These are phyloP conservation scores for Centrocercus urophasianus DNA, from an alignment of 2,113 vertebrate genomes.

Conservation along the genomic window DNA sequence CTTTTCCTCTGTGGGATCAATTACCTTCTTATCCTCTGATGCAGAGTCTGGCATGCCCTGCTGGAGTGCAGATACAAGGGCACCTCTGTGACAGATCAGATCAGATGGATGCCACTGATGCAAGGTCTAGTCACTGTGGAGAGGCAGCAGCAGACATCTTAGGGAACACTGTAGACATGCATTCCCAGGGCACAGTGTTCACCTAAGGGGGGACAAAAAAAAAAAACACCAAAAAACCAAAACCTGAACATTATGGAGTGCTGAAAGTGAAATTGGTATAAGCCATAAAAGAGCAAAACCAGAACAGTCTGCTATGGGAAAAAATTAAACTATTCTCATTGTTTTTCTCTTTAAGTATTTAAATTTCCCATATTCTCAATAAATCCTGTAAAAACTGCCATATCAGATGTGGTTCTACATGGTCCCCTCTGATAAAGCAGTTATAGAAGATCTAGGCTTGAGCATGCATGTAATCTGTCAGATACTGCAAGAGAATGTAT, in stretches of 20 bases:
- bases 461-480: not conserved
- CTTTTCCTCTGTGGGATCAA: constrained; percentile 54
- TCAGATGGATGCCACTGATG: not conserved
- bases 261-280: not conserved
- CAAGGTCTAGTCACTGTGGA: not conserved
- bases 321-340: not conserved
- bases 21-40: not conserved
- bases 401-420: not conserved
- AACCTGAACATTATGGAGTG: fast-evolving
- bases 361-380: not conserved
- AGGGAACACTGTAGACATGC: not conserved
- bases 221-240: not conserved
- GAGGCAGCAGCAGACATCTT: not conserved
- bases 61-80: not conserved
- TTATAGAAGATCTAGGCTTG: constrained; percentile 42
- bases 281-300: not conserved
- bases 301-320: not conserved
- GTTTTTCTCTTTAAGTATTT: not conserved
- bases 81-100: not conserved
- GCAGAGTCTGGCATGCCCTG: not conserved
- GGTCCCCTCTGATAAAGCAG: constrained; percentile 29
- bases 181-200: not conserved
- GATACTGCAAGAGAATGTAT: not conserved
- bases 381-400: not conserved
- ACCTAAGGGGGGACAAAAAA: not conserved